Base-by-base conservation (phyloP, 2,888 invertebrate genomes). In the Drosophila hamatofila region DNA sequence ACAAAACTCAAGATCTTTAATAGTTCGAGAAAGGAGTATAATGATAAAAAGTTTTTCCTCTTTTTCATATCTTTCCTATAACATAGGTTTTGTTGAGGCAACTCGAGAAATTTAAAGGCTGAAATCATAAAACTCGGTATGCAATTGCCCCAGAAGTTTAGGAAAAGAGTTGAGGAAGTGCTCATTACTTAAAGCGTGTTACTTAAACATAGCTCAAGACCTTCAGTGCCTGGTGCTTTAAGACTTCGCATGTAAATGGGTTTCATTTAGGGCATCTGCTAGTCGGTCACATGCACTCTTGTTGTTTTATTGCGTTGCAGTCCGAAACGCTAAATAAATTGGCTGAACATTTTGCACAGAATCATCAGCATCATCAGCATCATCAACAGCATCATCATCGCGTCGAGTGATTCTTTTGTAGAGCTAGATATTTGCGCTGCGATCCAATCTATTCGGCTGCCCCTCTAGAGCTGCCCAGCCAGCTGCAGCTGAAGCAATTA, bases 311-410 rank as follows among this genome's bases (percentile, higher is more conserved):
- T 58, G 55, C 67, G 48, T 42, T 62, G 61, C 63, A 72, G 42
- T 65, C 54, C 54, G 23, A 54, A 69, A 69, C 69, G 60, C 58
- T 78, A 79, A 78, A 76, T 83, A 83, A 88, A 83, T 83, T 83
- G 86, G 68, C 72, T 76, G 75, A 80, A 65, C 75, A 78, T 77
- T 84, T 84, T 78, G 82, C 83, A 78, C 78, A 65, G 66, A 71
- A 48, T 33, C 44, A 64, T 56, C 54, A 57, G 12, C 66, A 56
- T 8, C 27, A 56, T 27, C 48, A 65, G 2, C 65, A 56, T 14
- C 37, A 23, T 23, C 42, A 55, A 3, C 46, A 60, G 12, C 18
- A 65, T 52, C 30, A 52, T 18, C 23, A 42, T 46, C 37, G 30
- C 27, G 48, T 56, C 41, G 54, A 60, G 54, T 48, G 44, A 71